Conservation (phyloP, 2,888 invertebrate species). For the Balanococcus diminutus region DNA sequence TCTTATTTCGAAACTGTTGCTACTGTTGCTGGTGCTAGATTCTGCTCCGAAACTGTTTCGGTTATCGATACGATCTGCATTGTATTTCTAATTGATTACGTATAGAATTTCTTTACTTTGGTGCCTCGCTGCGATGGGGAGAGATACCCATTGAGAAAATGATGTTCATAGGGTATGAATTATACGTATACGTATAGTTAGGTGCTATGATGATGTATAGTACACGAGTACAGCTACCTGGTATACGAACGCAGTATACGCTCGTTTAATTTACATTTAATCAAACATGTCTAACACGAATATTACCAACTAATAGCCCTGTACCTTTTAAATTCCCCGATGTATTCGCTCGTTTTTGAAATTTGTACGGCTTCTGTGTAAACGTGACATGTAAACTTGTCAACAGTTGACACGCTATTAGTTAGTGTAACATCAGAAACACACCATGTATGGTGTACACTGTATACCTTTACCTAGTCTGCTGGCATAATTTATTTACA, state of each 20-base stretch:
- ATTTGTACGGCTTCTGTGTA: conserved; percentile 28
- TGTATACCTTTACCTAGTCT: not conserved
- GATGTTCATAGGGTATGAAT: too few species aligned
- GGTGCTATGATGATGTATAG: not conserved
- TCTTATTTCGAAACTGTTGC: not conserved
- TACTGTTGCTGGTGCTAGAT: too few species aligned
- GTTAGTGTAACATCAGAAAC: not conserved
- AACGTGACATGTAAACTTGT: conserved; percentile 40
- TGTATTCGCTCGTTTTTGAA: conserved; percentile 40
- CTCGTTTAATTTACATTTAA: conserved; percentile 33
- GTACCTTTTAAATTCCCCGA: conserved; percentile 42
- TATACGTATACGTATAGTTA: too few species aligned
- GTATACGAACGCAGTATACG: not conserved
- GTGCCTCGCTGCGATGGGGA: too few species aligned
- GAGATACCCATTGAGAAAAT: too few species aligned
- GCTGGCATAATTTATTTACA: conserved; percentile 22
- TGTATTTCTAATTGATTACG: too few species aligned
- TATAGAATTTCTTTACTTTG: too few species aligned
- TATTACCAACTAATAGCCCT: conserved; percentile 40
- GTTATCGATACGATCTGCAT: too few species aligned
- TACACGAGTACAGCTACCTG: not conserved
- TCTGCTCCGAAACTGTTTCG: too few species aligned
- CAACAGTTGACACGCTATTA: conserved; percentile 40
- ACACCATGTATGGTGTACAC: not conserved
- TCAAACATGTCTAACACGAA: conserved; percentile 47